phyloP scores from a whole-genome alignment of 2,888 invertebrate genomes.

The Escarpia spicata region DNA sequence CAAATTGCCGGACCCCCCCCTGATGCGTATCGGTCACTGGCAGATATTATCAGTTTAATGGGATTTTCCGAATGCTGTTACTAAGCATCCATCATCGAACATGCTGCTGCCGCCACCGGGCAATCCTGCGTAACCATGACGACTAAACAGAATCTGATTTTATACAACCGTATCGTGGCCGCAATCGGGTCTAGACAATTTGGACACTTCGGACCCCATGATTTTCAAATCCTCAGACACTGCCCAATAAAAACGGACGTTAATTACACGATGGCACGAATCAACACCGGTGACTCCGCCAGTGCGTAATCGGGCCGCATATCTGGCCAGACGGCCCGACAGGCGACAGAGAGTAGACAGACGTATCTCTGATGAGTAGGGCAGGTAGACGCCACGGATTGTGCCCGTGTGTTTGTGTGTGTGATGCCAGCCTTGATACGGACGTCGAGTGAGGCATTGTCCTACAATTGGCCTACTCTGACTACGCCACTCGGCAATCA shows the following conservation, averaged over 20 bases:
- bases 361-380: not conserved
- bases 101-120: not conserved
- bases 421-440: not conserved
- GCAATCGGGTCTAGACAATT: not conserved
- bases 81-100: not conserved
- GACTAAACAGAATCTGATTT: not conserved
- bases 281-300: not conserved
- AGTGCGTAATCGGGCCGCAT: not conserved
- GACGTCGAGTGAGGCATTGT: not conserved
- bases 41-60: slow-evolving; percentile 10
- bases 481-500: not conserved
- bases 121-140: not conserved
- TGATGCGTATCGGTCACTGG: not conserved
- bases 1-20: not conserved
- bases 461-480: not conserved
- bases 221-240: slow-evolving; percentile 4
- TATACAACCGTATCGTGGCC: not conserved
- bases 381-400: not conserved
- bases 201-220: not conserved
- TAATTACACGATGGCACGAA: not conserved
- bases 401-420: not conserved
- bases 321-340: not conserved
- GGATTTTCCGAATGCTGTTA: slow-evolving; percentile 4
- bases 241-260: not conserved
- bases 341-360: not conserved